phyloP scores from a whole-genome alignment of 1,140 invertebrate species.

The Uloborus diversus region DNA sequence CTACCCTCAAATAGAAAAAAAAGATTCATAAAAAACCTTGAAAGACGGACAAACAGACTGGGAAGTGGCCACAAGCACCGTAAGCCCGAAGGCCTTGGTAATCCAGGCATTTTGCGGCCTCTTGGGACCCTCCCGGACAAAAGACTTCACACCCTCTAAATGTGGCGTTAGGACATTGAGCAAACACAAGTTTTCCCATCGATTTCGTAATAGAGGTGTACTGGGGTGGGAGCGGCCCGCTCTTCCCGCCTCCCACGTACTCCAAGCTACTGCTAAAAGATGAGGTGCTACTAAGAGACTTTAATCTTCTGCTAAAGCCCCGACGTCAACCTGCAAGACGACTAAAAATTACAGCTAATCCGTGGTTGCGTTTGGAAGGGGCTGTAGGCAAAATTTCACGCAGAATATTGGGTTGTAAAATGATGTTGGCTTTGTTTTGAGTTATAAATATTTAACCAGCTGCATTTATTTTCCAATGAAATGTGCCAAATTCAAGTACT shows the following conservation, averaged over 20 bases:
- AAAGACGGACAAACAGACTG: conserved; percentile 32
- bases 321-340: conserved; percentile 44
- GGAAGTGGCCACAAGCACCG: conserved; percentile 22
- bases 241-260: neutral
- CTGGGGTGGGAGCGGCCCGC: neutral
- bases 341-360: conserved; percentile 53
- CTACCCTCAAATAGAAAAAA: neutral
- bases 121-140: conserved; percentile 17
- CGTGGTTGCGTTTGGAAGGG: neutral
- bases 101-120: conserved; percentile 48
- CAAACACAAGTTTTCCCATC: conserved; percentile 52
- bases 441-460: neutral
- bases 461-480: neutral
- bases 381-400: too few relatives aligned
- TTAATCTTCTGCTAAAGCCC: conserved; percentile 41
- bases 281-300: conserved; percentile 52
- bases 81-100: conserved; percentile 12
- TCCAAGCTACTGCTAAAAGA: neutral
- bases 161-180: conserved; percentile 43
- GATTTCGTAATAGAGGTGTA: conserved; percentile 36
- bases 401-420: neutral
- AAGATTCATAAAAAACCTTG: neutral
- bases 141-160: conserved; percentile 26
- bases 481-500: too few relatives aligned
- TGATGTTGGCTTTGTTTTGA: neutral